A percentile compares a stretch with the other conserved stretches of the same genome.
phyloP scores from a whole-genome alignment of 64 coral and sea anemone species.

The Trachythela sp. region DNA sequence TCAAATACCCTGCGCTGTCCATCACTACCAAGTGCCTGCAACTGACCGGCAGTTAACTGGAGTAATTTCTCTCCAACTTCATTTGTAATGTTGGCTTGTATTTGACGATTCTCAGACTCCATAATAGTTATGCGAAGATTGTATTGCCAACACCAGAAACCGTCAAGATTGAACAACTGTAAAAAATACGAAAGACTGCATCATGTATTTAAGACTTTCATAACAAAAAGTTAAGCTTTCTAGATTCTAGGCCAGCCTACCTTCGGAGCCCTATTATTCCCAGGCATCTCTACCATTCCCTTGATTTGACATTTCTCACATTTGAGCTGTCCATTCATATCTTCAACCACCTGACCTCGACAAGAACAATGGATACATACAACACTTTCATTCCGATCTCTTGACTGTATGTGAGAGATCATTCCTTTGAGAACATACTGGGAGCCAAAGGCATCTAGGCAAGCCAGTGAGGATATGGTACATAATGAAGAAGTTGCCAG shows the following conservation, averaged over 20 bases:
- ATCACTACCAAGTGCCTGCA: conserved; percentile 36
- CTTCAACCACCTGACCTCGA: conserved; percentile 19
- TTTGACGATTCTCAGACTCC: conserved; percentile 47
- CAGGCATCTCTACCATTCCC: not conserved
- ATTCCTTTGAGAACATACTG: conserved; percentile 62
- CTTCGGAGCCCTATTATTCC: not conserved
- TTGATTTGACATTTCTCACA: not conserved
- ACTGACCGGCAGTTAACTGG: conserved; percentile 61
- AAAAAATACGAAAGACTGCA: not conserved
- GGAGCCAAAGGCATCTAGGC: conserved; percentile 2
- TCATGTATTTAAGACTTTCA: too few species aligned
- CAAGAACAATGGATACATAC: conserved; percentile 62
- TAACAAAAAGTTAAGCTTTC: too few species aligned
- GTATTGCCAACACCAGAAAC: conserved; percentile 78
- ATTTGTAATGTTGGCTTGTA: conserved; percentile 50
- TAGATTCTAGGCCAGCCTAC: too few species aligned
- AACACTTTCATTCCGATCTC: not conserved
- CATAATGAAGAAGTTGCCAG: conserved; percentile 65
- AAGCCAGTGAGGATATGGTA: conserved; percentile 22
- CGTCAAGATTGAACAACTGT: conserved; percentile 27
- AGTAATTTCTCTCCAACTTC: conserved; percentile 58
- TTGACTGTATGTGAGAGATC: conserved; percentile 46
- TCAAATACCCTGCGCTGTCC: conserved; percentile 59
- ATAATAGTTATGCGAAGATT: conserved; percentile 53
- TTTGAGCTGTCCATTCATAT: not conserved